phyloP scores from a whole-genome alignment of 2,797 vertebrate genomes.

The Poeciliopsis turneri region DNA sequence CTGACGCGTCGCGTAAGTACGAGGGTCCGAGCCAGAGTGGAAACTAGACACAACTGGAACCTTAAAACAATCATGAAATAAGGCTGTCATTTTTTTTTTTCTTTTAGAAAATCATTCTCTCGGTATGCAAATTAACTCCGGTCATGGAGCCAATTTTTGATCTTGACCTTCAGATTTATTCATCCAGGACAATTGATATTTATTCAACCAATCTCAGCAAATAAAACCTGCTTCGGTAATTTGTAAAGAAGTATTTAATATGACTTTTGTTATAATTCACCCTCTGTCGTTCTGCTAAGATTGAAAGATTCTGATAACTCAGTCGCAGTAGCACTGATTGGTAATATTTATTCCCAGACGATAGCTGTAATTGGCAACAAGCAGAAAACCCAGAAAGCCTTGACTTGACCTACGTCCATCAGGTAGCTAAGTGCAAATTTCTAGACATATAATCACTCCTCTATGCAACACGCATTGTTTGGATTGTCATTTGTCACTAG shows the following conservation, averaged over 20 bases:
- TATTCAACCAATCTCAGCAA: background rate
- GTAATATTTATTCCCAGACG: background rate
- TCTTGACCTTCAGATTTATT: background rate
- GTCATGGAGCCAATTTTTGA: background rate
- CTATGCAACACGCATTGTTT: background rate
- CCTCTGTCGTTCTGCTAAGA: background rate
- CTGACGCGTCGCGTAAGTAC: constrained; percentile 83
- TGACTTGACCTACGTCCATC: background rate
- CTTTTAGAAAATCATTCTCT: background rate
- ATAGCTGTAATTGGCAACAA: background rate
- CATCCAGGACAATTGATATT: background rate
- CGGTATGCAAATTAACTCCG: background rate
- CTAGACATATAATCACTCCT: background rate
- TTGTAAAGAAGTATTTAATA: background rate
- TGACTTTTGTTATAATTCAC: background rate
- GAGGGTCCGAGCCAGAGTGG: background rate
- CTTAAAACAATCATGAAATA: background rate
- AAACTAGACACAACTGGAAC: background rate
- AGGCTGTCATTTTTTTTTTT: background rate
- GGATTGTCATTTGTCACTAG: background rate
- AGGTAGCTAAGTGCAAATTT: background rate
- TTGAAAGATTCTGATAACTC: background rate
- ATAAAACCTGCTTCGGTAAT: background rate
- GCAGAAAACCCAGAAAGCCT: background rate
- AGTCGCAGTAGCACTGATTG: background rate